These are phyloP conservation scores for Drusus annulatus DNA, from an alignment of 1,140 invertebrate species.

Conservation along the genomic window DNA sequence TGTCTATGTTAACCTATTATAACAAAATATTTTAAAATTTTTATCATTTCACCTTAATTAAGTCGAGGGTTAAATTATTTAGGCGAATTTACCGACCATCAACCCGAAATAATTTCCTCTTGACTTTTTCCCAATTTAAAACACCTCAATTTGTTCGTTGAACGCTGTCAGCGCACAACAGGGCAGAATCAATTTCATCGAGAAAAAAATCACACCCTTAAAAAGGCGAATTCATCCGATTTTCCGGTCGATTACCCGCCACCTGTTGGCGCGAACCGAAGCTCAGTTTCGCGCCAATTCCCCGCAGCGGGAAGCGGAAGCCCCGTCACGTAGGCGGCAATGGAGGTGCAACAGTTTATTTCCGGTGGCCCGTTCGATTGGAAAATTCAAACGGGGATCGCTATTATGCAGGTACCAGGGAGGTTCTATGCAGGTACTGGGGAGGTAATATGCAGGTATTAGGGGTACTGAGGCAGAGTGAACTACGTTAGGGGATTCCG, in stretches of 20 bases:
- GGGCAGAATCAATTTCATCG: not conserved
- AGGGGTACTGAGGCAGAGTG: too few species aligned
- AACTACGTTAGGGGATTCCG: not conserved
- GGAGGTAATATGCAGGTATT: too few species aligned
- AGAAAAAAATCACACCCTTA: constrained; percentile 1
- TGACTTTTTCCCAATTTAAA: too few species aligned
- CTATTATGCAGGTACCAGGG: not conserved
- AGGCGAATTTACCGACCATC: too few species aligned
- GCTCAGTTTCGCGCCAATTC: constrained; percentile 15
- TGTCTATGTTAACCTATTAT: too few species aligned
- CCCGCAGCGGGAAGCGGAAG: constrained; percentile 13
- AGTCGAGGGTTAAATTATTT: too few species aligned
- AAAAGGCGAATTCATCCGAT: not conserved
- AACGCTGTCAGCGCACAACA: too few species aligned
- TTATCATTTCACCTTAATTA: too few species aligned
- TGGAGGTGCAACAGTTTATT: constrained; percentile 38
- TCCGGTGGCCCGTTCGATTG: constrained; percentile 37
- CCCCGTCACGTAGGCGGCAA: not conserved
- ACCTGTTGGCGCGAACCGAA: constrained; percentile 13
- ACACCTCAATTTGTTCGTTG: too few species aligned
- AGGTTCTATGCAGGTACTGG: too few species aligned
- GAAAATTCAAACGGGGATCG: constrained; percentile 40
- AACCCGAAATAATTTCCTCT: too few species aligned
- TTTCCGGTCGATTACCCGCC: constrained; percentile 14
- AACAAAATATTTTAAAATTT: too few species aligned